Base-by-base conservation (phyloP, 1,140 invertebrate genomes). In the Subanguina moxae region DNA sequence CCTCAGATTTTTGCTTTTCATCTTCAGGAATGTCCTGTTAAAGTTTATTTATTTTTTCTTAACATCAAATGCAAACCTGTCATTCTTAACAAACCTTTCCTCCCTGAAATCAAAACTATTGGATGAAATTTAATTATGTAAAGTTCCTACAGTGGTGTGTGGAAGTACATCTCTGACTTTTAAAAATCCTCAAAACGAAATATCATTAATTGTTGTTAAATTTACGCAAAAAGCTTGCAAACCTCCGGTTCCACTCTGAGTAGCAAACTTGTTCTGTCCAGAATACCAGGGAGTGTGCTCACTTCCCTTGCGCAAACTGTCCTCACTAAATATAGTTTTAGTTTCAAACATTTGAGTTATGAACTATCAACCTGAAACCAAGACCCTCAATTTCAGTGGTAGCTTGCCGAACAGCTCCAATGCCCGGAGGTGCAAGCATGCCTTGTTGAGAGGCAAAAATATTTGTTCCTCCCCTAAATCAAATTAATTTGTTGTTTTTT, bases 391-490 rank as follows among this genome's bases (percentile, higher is more conserved):
- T 78, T 38, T 82, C 76, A 17, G 67, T 77, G 28, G 81, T 82
- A 9, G 79, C 79, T 52, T 82, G 78, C 46, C 80, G 74, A 45
- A 83, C 78, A 43, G 80, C 80, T 21, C 80, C 80, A 28, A 82
- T 58, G 27, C 82, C 69, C 17, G 69, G 69, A 17, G 69, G 43
- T 1, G 38, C 66, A 25, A 46, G 28, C 78, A 91, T 88, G 19
- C 93, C 93, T 15, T 83, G 80, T 80, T 93, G 91, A 0, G 88
- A 89, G 8, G 91, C 91, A 48, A 92, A 88, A 78, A 92, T 91
- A 86, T 95, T 95, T 59, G 89, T 90, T 59, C 93, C 93, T 57
- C 32, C 32, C 32, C 32, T 38, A 38, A 38, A 38, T 38, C 11
- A 38, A 38, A 5, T 11, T 5, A 38, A 38, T 38, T 38, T 38